Percentiles rank a stretch among this genome's conserved stretches.
These are phyloP conservation scores for Macaria liturata DNA, from an alignment of 2,888 invertebrate species.

Conservation along the genomic window DNA sequence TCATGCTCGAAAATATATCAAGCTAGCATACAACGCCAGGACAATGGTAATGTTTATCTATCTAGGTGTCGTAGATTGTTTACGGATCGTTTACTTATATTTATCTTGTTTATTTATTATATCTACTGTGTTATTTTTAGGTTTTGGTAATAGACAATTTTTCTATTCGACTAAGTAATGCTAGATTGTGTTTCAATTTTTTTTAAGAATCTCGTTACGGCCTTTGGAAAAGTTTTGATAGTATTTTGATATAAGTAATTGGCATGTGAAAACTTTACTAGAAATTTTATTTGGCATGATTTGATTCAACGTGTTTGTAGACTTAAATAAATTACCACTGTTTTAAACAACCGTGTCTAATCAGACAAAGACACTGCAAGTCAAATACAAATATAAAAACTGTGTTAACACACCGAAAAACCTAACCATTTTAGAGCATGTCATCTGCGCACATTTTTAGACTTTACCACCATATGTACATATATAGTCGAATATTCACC, in stretches of 20 bases:
- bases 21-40: not conserved
- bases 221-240: not conserved
- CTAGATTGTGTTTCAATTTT: slow-evolving; percentile 2
- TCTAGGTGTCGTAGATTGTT: slow-evolving; percentile 17
- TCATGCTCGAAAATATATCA: slow-evolving; percentile 9
- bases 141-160: no score
- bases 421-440: slow-evolving; percentile 26
- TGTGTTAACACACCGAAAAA: slow-evolving; percentile 20
- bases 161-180: not conserved
- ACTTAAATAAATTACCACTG: slow-evolving; percentile 5
- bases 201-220: slow-evolving; percentile 5
- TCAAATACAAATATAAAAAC: slow-evolving; percentile 13
- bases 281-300: slow-evolving; percentile 11
- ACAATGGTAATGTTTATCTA: slow-evolving; percentile 1
- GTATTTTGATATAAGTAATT: not conserved
- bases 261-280: slow-evolving; percentile 14
- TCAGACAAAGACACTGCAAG: slow-evolving; percentile 13
- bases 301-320: slow-evolving; percentile 2
- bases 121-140: no score
- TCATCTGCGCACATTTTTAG: slow-evolving; percentile 21
- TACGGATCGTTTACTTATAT: no score
- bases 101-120: no score
- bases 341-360: slow-evolving; percentile 12
- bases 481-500: slow-evolving; percentile 19
- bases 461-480: slow-evolving; percentile 7